phyloP scores from a whole-genome alignment of 2,113 vertebrate genomes.

The Reinhardtius hippoglossoides region DNA sequence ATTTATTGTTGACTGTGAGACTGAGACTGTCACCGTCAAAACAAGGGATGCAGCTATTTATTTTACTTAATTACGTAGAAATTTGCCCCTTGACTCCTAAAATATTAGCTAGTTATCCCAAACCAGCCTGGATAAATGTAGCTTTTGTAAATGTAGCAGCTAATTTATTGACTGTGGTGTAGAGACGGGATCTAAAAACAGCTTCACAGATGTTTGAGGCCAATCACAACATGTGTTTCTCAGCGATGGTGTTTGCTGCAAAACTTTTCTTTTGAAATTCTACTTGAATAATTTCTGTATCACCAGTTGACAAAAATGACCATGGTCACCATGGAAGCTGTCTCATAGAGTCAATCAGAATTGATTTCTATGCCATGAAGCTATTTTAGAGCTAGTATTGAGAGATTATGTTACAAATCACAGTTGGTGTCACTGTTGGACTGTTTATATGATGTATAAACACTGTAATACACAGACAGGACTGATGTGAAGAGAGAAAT shows the following conservation, averaged over 20 bases:
- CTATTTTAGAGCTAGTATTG: constrained; percentile 30
- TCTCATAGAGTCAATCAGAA: constrained; percentile 23
- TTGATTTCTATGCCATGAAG: constrained; percentile 41
- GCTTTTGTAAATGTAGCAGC: neutral
- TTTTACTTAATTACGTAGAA: too few species aligned
- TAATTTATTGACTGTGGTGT: neutral
- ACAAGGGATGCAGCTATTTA: too few species aligned
- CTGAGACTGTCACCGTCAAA: neutral
- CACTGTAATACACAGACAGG: neutral
- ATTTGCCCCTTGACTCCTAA: neutral
- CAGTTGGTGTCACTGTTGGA: neutral
- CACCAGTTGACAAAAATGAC: constrained; percentile 14
- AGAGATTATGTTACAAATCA: constrained; percentile 2
- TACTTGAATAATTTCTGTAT: neutral
- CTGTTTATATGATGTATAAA: neutral
- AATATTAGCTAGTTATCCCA: neutral
- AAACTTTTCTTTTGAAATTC: constrained; percentile 11
- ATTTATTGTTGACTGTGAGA: too few species aligned
- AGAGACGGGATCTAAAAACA: constrained; percentile 1
- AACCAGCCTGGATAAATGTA: neutral
- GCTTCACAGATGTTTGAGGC: constrained; percentile 14
- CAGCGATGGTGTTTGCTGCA: neutral
- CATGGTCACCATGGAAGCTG: constrained; percentile 6
- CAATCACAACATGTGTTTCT: neutral
- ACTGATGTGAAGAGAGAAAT: neutral